Percentiles rank a stretch among this genome's conserved stretches.
Evolutionary conservation across 2,113 vertebrate genomes (phyloP).

Genomic region (Phodopus roborovskii): DNA sequence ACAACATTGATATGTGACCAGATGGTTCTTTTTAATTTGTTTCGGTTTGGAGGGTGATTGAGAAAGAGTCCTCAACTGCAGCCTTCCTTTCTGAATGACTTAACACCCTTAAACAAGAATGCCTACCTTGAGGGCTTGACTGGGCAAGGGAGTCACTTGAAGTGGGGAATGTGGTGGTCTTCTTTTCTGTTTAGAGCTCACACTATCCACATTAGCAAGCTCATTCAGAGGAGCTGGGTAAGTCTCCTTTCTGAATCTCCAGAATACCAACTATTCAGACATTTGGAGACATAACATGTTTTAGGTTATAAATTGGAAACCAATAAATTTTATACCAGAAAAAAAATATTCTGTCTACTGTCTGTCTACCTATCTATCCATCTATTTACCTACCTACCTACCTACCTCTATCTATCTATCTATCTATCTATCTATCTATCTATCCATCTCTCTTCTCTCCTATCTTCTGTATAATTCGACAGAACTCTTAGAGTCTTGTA

Average conservation of each 20-base stretch:
- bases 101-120: constrained; percentile 33
- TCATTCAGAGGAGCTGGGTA: not conserved
- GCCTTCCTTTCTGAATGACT: constrained; percentile 28
- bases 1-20: not conserved
- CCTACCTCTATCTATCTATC: too few relatives aligned
- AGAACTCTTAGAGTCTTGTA: not conserved
- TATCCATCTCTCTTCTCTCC: not conserved
- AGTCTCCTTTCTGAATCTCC: not conserved
- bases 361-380: not conserved
- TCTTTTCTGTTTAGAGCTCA: not conserved
- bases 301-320: not conserved
- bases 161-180: not conserved
- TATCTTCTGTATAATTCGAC: not conserved
- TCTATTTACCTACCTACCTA: not conserved
- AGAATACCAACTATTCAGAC: not conserved
- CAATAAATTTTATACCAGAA: not conserved
- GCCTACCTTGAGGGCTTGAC: constrained; percentile 7
- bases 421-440: too few relatives aligned
- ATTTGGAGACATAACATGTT: not conserved
- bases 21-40: not conserved
- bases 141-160: constrained; percentile 30
- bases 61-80: constrained; percentile 46
- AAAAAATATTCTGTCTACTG: not conserved
- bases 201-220: not conserved
- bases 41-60: constrained; percentile 1